phyloP scores from a whole-genome alignment of 2,113 vertebrate genomes.

The Thamnaconus septentrionalis region DNA sequence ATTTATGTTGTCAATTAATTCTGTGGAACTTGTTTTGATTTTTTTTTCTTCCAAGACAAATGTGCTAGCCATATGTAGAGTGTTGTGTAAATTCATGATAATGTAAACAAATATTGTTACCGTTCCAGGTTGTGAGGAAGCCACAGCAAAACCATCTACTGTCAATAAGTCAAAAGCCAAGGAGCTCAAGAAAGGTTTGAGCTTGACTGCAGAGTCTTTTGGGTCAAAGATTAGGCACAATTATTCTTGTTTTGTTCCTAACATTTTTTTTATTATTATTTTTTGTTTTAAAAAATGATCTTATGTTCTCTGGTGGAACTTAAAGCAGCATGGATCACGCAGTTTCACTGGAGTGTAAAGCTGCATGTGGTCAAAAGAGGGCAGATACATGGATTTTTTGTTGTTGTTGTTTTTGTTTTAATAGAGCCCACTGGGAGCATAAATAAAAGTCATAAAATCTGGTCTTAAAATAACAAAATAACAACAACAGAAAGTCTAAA shows the following conservation, averaged over 20 bases:
- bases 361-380: conserved; percentile 44
- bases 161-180: neutral
- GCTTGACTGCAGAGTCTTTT: neutral
- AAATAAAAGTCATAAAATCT: conserved; percentile 39
- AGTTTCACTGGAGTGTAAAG: conserved; percentile 22
- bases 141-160: neutral
- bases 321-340: neutral
- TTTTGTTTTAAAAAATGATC: neutral
- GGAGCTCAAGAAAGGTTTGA: neutral
- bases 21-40: no score
- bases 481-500: conserved; percentile 4
- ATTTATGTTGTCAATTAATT: no score
- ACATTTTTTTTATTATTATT: neutral
- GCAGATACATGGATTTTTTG: conserved; percentile 58
- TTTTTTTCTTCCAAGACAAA: no score
- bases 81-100: no score
- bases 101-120: no score
- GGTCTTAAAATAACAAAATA: conserved; percentile 50
- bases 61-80: no score
- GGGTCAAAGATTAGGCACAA: neutral
- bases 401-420: conserved; percentile 48
- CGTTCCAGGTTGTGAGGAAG: no score
- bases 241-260: neutral
- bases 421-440: conserved; percentile 54
- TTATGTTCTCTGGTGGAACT: neutral